These are phyloP conservation scores for Sarcoramphus papa DNA, from an alignment of 2,797 vertebrate species.

Conservation along the genomic window DNA sequence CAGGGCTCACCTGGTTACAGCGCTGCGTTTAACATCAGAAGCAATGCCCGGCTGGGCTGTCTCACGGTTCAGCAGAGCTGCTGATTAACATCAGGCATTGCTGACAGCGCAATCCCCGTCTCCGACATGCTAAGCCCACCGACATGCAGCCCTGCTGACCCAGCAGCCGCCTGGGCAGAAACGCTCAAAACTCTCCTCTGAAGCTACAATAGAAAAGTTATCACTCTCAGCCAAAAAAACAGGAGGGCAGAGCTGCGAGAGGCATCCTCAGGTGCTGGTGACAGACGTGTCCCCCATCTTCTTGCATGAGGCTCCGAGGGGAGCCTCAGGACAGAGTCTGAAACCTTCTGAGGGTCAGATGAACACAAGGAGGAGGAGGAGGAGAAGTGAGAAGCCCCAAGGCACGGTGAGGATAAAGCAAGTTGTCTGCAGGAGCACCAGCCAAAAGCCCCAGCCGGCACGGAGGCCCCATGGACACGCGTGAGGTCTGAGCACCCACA, in stretches of 20 bases:
- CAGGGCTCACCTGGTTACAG: neutral
- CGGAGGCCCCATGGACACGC: rapidly evolving
- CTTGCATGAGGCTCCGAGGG: rapidly evolving
- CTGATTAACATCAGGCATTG: neutral
- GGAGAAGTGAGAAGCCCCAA: neutral
- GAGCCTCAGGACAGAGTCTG: neutral
- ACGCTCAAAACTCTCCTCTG: neutral
- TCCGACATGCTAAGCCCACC: neutral
- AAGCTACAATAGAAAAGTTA: neutral
- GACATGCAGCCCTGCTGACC: neutral
- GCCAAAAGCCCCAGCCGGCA: rapidly evolving
- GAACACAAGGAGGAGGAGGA: neutral
- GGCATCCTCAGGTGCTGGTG: rapidly evolving
- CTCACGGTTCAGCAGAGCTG: neutral
- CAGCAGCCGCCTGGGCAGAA: neutral
- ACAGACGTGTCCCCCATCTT: neutral
- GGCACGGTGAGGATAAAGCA: neutral
- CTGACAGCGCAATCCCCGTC: neutral
- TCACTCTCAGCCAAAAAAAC: neutral
- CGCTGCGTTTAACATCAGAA: rapidly evolving
- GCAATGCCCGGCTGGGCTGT: neutral
- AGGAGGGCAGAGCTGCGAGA: neutral
- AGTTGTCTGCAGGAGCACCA: neutral
- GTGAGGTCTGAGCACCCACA: rapidly evolving
- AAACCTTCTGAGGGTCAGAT: neutral